Evolutionary conservation across 2,113 vertebrate genomes (phyloP).

Genomic region (Numida meleagris): DNA sequence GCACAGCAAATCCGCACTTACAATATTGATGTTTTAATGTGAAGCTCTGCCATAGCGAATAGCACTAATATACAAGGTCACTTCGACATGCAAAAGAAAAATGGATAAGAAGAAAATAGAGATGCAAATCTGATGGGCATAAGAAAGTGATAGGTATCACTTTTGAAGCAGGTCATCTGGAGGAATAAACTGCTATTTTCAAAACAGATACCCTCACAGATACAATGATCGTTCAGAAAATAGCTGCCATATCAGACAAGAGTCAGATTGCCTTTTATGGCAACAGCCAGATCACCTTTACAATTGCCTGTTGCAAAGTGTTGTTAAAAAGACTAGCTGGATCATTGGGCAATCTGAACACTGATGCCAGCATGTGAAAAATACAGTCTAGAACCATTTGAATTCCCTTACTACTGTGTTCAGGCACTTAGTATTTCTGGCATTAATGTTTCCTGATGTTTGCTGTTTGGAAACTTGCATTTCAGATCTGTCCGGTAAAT

Average conservation of each 20-base stretch:
- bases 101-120: conserved; percentile 48
- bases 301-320: conserved; percentile 55
- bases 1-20: conserved; percentile 17
- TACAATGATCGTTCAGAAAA: conserved; percentile 56
- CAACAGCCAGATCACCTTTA: conserved; percentile 23
- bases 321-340: conserved; percentile 56
- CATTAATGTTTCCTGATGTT: neutral
- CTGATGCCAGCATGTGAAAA: conserved; percentile 6
- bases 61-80: conserved; percentile 6
- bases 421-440: neutral
- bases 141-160: conserved; percentile 36
- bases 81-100: conserved; percentile 42
- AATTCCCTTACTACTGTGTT: neutral
- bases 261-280: conserved; percentile 53
- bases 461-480: neutral
- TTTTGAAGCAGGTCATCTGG: conserved; percentile 59
- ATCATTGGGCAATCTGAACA: neutral
- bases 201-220: conserved; percentile 37
- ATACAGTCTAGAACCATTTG: neutral
- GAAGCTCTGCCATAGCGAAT: conserved; percentile 33
- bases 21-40: conserved; percentile 38
- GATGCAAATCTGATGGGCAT: conserved; percentile 60
- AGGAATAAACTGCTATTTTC: conserved; percentile 69
- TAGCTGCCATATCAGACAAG: neutral
- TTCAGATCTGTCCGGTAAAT: neutral